Percentiles rank a stretch among this genome's conserved stretches.
Conservation (phyloP, 1,140 invertebrate genomes). For the Zaprionus capensis region DNA sequence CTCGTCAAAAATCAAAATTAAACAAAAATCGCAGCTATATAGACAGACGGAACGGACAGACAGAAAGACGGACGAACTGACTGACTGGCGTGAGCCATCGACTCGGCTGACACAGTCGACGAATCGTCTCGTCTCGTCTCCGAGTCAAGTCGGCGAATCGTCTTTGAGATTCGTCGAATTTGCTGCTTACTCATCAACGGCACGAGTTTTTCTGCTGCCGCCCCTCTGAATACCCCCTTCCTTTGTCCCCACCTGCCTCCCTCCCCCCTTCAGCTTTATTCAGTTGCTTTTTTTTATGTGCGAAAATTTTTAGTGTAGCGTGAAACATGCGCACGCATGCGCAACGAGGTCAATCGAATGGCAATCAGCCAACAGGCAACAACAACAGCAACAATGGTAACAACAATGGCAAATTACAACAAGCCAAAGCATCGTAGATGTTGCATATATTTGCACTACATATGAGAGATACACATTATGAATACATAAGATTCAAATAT, state of each 20-base stretch:
- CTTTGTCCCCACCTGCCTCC: not conserved
- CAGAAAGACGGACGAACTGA: not conserved
- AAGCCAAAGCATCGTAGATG: constrained; percentile 41
- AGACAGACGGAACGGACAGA: constrained; percentile 8
- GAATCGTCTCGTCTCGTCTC: constrained; percentile 10
- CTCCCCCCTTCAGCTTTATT: not conserved
- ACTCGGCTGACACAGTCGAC: constrained; percentile 31
- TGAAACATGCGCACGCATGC: constrained; percentile 81
- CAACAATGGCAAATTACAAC: constrained; percentile 64
- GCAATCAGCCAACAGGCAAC: constrained; percentile 63
- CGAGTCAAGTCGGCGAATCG: not conserved
- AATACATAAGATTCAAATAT: not conserved
- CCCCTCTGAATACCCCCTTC: not conserved
- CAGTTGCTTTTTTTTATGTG: constrained; percentile 46
- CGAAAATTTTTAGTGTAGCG: constrained; percentile 78
- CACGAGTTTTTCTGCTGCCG: constrained; percentile 29
- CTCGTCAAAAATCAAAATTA: constrained; percentile 42
- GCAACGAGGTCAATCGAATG: constrained; percentile 81
- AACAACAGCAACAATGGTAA: constrained; percentile 22
- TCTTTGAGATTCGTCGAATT: constrained; percentile 36
- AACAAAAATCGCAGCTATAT: constrained; percentile 53
- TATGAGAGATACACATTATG: not conserved
- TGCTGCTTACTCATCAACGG: constrained; percentile 75
- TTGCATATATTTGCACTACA: constrained; percentile 3
- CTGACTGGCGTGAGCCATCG: constrained; percentile 3